Conservation (phyloP, 2,113 vertebrate species). For the Embiotoca jacksoni region DNA sequence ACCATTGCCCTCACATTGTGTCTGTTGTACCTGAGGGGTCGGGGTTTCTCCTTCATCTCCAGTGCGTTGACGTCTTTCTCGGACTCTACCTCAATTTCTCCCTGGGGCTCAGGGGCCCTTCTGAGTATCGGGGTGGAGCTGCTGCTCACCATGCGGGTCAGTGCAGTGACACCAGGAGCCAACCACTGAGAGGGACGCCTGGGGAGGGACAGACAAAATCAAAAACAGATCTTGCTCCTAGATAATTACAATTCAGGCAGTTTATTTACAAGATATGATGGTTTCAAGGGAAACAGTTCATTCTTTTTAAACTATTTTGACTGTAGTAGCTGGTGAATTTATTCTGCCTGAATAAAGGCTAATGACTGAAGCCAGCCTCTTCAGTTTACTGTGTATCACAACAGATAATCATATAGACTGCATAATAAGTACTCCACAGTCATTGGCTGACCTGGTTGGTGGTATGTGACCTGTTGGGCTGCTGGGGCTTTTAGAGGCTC, state of each 20-base stretch:
- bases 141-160: slow-evolving; percentile 81
- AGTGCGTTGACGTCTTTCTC: slow-evolving; percentile 44
- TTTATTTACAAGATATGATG: no score
- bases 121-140: slow-evolving; percentile 64
- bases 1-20: neutral
- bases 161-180: slow-evolving; percentile 82
- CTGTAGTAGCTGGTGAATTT: no score
- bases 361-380: no score
- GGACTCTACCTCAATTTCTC: slow-evolving; percentile 27
- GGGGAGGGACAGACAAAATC: neutral
- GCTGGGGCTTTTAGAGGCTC: slow-evolving; percentile 81
- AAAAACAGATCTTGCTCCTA: no score
- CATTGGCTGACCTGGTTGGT: slow-evolving; percentile 74
- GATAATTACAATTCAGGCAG: no score
- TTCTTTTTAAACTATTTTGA: no score
- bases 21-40: slow-evolving; percentile 76
- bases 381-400: no score
- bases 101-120: slow-evolving; percentile 49
- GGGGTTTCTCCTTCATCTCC: slow-evolving; percentile 74
- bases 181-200: slow-evolving; percentile 95
- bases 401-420: no score
- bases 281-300: no score
- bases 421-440: neutral
- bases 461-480: slow-evolving; percentile 61
- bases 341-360: no score